Evolutionary conservation across 1,140 invertebrate genomes (phyloP).

Genomic region (Conus ventricosus): DNA sequence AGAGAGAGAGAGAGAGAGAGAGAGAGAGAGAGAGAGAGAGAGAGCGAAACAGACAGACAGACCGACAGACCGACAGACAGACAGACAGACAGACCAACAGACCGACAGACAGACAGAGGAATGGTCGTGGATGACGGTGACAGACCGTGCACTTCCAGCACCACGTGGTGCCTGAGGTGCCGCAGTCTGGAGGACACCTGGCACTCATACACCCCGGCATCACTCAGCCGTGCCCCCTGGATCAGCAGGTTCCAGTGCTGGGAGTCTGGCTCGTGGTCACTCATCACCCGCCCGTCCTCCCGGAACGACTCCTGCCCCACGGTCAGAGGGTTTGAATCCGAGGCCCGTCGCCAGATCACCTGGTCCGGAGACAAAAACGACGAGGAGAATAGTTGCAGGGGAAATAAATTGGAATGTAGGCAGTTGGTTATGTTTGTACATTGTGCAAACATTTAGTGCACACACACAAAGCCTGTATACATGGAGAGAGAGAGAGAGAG

Average conservation of each 20-base stretch:
- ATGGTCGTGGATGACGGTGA: no score
- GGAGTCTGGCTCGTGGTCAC: slow-evolving; percentile 44
- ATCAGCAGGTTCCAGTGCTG: slow-evolving; percentile 60
- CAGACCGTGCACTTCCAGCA: slow-evolving; percentile 23
- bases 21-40: no score
- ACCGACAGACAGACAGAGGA: neutral
- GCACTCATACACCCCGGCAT: slow-evolving; percentile 62
- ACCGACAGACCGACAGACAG: no score
- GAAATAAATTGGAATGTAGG: no score
- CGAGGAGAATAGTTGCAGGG: no score
- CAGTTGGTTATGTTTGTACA: no score
- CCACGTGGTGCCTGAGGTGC: slow-evolving; percentile 45
- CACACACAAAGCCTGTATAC: no score
- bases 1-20: no score
- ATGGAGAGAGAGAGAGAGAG: no score
- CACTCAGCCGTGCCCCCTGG: slow-evolving; percentile 47
- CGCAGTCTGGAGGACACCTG: slow-evolving; percentile 59
- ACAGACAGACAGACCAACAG: neutral
- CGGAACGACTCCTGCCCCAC: slow-evolving; percentile 53
- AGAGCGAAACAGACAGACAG: no score
- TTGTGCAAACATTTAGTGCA: no score
- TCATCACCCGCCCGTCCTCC: slow-evolving; percentile 46
- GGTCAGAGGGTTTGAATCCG: slow-evolving; percentile 52
- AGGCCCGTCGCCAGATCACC: slow-evolving; percentile 58
- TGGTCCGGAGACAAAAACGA: slow-evolving; percentile 19